Conservation (phyloP, 1,140 invertebrate species). For the Babylonia areolata region DNA sequence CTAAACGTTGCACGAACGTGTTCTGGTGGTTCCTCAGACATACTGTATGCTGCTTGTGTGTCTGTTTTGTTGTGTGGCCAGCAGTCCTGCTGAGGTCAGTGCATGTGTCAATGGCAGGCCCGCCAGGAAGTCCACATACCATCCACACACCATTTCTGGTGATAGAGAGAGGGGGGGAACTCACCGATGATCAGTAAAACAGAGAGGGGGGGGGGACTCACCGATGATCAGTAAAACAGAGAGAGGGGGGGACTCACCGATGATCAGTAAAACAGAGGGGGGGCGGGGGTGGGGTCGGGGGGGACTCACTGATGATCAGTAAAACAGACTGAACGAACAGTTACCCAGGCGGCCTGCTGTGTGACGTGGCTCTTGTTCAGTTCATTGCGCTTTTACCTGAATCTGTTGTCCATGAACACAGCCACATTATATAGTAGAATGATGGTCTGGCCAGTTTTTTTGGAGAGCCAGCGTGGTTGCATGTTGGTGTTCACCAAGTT, state of each 20-base stretch:
- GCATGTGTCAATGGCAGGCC: conserved; percentile 11
- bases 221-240: not conserved
- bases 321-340: not conserved
- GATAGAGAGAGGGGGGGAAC: too few relatives aligned
- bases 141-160: too few relatives aligned
- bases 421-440: not conserved
- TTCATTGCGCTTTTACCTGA: not conserved
- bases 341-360: not conserved
- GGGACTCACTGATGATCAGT: not conserved
- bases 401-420: not conserved
- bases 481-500: conserved; percentile 18
- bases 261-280: not conserved
- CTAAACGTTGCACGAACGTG: not conserved
- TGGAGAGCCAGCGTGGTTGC: conserved; percentile 12
- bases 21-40: not conserved
- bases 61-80: conserved; percentile 23
- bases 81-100: not conserved
- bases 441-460: not conserved
- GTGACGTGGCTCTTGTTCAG: not conserved
- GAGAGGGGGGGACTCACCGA: not conserved
- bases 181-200: too few relatives aligned
- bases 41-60: not conserved
- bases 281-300: too few relatives aligned
- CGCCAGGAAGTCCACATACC: not conserved
- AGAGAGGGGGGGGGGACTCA: not conserved